phyloP scores from a whole-genome alignment of 2,888 invertebrate species.

The Malacosoma neustria region DNA sequence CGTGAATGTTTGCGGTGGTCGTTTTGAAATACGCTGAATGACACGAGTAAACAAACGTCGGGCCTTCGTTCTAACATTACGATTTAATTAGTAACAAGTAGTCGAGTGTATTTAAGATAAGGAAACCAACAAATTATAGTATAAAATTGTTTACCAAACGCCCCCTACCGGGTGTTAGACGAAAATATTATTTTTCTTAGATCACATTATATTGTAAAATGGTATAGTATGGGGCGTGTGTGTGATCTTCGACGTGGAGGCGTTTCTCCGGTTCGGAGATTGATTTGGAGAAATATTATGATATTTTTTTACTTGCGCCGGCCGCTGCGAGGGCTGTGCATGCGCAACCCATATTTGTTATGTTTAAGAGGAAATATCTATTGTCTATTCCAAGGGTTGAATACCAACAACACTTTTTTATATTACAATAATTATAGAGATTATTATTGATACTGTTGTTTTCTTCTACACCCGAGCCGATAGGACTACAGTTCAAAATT shows the following conservation, averaged over 20 bases:
- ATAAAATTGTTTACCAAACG: slow-evolving; percentile 70
- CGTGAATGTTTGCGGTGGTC: no score
- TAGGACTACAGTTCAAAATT: no score
- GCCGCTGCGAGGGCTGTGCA: slow-evolving; percentile 14
- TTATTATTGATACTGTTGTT: slow-evolving; percentile 68
- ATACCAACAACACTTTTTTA: slow-evolving; percentile 74
- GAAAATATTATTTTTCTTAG: slow-evolving; percentile 75
- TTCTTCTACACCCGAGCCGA: slow-evolving; percentile 12
- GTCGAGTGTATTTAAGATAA: slow-evolving; percentile 49
- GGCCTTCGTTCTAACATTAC: slow-evolving; percentile 35
- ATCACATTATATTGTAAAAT: slow-evolving; percentile 72
- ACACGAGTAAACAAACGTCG: no score
- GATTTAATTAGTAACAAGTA: slow-evolving; percentile 42
- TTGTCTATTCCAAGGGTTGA: slow-evolving; percentile 73
- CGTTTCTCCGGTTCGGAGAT: slow-evolving; percentile 32
- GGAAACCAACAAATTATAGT: slow-evolving; percentile 68
- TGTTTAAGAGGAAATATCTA: slow-evolving; percentile 75
- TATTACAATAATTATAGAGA: slow-evolving; percentile 77
- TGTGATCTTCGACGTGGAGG: slow-evolving; percentile 17
- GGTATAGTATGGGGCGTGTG: slow-evolving; percentile 45
- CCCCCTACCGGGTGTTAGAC: slow-evolving; percentile 57
- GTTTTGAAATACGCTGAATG: no score
- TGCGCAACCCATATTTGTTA: slow-evolving; percentile 57
- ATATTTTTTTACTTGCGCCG: slow-evolving; percentile 65
- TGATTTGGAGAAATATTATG: no score